Base-by-base conservation (phyloP, 2,797 vertebrate species). In the Eremophila alpestris region DNA sequence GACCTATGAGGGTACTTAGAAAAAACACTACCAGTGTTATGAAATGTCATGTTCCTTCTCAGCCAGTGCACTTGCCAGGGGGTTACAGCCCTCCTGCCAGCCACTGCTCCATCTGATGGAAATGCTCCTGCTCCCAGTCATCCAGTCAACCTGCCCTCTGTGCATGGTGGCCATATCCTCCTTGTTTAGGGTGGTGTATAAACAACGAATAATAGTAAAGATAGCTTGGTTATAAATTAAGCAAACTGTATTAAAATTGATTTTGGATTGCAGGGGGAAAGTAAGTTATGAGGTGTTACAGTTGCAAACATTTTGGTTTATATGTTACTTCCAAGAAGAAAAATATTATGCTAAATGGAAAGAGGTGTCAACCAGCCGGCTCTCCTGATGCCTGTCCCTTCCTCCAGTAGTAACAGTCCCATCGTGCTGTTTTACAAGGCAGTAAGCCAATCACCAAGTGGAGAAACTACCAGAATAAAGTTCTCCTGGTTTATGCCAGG, bases 231-330 rank as follows among this genome's bases (percentile, higher is more conserved):
- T 88, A 95, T 81, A 95, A 95, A 94, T 91, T 75, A 92, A 48
- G 70, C 32, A 90, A 90, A 59, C 21, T 40, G 14, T 29, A 68
- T 76, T 70, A 77, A 87, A 94, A 96, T 73, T 88, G 62, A 88
- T 94, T 94, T 93, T 76, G 49, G 14, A 15, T 92, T 88, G 78
- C 7, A 16, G 20, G 22, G 38, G 30, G 36, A 83, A 67, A 83
- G 49, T 92, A 95, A 95, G 86, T 96, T 96, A 97, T 91, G 96
- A 97, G 94, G 93, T 97, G 96, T 90, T 93, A 96, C 34, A 77
- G 49, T 92, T 94, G 88, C 95, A 96, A 97, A 87, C 58, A 91
- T 76, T 95, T 93, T 96, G 83, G 68, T 98, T 97, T 97, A 97
- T 93, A 93, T 7, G 34, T 38, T 96, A 48, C 55, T 93, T 96